phyloP scores from a whole-genome alignment of 2,888 invertebrate genomes.

The Hypomecis atomaria region DNA sequence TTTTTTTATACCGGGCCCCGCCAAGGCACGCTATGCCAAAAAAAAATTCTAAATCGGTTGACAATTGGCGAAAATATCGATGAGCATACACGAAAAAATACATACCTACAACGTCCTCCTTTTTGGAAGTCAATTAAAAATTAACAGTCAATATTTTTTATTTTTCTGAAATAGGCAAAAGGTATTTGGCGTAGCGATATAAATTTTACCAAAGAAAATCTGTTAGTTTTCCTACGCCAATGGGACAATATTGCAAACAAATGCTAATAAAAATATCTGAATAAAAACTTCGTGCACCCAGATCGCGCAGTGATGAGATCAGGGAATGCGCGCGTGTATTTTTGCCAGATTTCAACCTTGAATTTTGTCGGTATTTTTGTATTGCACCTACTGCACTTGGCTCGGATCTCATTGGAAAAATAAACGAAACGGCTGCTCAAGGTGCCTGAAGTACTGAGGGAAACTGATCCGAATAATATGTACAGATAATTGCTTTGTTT shows the following conservation, averaged over 20 bases:
- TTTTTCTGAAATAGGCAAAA: too few relatives aligned
- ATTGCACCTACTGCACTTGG: constrained; percentile 64
- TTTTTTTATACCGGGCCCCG: too few relatives aligned
- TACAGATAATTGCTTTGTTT: neutral
- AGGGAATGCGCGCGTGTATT: constrained; percentile 54
- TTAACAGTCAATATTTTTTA: too few relatives aligned
- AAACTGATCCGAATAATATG: neutral
- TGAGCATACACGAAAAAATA: too few relatives aligned
- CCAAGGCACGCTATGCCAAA: too few relatives aligned
- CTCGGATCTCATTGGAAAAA: constrained; percentile 53
- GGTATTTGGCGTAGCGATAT: too few relatives aligned
- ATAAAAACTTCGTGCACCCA: neutral
- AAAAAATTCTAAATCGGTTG: too few relatives aligned
- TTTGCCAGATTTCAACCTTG: constrained; percentile 63
- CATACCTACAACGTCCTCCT: too few relatives aligned
- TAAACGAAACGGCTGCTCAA: constrained; percentile 30
- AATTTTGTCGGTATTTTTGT: constrained; percentile 71
- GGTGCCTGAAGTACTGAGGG: constrained; percentile 15
- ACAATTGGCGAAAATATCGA: too few relatives aligned
- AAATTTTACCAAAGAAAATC: too few relatives aligned
- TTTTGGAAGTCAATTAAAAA: too few relatives aligned
- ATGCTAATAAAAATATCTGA: neutral
- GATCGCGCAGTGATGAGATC: constrained; percentile 44
- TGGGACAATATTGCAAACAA: neutral
- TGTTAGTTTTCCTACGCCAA: neutral